These are phyloP conservation scores for Aphelenchoides bicaudatus DNA, from an alignment of 2,888 invertebrate genomes.

Conservation along the genomic window DNA sequence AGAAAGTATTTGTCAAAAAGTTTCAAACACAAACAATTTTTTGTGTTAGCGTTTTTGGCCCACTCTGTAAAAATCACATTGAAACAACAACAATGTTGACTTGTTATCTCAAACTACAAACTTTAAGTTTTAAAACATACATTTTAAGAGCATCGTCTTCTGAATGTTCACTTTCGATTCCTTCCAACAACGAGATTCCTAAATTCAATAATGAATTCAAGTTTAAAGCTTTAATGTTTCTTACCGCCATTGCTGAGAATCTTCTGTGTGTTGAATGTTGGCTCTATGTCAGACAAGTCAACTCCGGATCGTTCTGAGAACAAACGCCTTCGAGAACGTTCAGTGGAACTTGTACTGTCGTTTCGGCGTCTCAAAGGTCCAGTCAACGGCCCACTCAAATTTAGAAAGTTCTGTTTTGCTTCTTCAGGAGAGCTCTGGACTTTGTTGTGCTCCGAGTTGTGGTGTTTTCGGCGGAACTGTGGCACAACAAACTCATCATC, in stretches of 20 bases:
- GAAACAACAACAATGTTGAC: too few species aligned
- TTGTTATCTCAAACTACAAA: too few species aligned
- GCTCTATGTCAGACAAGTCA: slow-evolving; percentile 14
- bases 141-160: slow-evolving; percentile 14
- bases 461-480: slow-evolving; percentile 4
- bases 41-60: too few species aligned
- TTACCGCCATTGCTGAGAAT: neutral
- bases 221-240: neutral
- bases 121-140: too few species aligned
- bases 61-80: too few species aligned
- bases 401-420: neutral
- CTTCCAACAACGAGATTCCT: slow-evolving; percentile 16
- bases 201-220: too few species aligned
- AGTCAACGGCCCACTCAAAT: too few species aligned
- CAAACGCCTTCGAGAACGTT: slow-evolving; percentile 15
- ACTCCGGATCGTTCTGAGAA: slow-evolving; percentile 14
- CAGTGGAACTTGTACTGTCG: slow-evolving; percentile 19
- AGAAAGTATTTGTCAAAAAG: too few species aligned
- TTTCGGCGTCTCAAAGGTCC: slow-evolving; percentile 9
- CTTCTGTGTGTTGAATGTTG: slow-evolving; percentile 3
- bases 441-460: neutral
- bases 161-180: slow-evolving; percentile 18
- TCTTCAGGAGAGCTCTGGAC: neutral
- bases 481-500: slow-evolving; percentile 21
- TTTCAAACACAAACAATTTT: too few species aligned